phyloP scores from a whole-genome alignment of 2,113 vertebrate genomes.

The Nerophis ophidion region DNA sequence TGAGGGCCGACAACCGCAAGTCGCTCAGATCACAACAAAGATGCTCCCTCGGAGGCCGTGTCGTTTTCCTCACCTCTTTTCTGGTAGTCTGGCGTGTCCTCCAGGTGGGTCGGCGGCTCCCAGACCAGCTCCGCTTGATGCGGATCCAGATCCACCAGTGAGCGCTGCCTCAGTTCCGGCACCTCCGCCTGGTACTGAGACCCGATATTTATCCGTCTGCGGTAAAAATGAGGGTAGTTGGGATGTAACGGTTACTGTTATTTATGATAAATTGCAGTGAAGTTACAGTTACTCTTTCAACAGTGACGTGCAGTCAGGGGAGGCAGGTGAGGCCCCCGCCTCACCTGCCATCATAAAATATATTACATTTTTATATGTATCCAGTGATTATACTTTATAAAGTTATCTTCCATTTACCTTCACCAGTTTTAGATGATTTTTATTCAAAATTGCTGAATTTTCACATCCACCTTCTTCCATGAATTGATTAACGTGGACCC shows the following conservation, averaged over 20 bases:
- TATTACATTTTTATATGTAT: too few species aligned
- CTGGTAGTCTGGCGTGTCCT: constrained; percentile 72
- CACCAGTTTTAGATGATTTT: too few species aligned
- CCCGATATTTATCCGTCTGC: constrained; percentile 93
- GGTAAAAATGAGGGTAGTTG: neutral
- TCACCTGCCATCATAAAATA: too few species aligned
- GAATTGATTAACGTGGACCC: too few species aligned
- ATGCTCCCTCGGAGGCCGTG: neutral
- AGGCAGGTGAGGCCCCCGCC: too few species aligned
- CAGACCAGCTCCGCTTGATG: constrained; percentile 87
- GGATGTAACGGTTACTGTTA: too few species aligned
- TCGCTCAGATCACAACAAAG: neutral
- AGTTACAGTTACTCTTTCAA: too few species aligned
- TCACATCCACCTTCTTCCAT: too few species aligned
- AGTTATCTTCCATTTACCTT: too few species aligned
- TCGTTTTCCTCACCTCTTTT: constrained; percentile 72
- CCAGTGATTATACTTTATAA: too few species aligned
- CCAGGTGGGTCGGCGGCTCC: constrained; percentile 75
- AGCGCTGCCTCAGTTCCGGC: constrained; percentile 77
- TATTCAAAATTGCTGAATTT: too few species aligned
- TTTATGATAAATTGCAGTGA: neutral
- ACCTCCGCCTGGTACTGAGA: constrained; percentile 92
- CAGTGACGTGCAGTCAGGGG: too few species aligned
- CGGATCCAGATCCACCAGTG: constrained; percentile 76
- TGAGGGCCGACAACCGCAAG: constrained; percentile 44